Evolutionary conservation across 2,797 vertebrate genomes (phyloP), one percentile per base, ranked within the genome.

Genomic region (Coregonus ussuriensis): DNA sequence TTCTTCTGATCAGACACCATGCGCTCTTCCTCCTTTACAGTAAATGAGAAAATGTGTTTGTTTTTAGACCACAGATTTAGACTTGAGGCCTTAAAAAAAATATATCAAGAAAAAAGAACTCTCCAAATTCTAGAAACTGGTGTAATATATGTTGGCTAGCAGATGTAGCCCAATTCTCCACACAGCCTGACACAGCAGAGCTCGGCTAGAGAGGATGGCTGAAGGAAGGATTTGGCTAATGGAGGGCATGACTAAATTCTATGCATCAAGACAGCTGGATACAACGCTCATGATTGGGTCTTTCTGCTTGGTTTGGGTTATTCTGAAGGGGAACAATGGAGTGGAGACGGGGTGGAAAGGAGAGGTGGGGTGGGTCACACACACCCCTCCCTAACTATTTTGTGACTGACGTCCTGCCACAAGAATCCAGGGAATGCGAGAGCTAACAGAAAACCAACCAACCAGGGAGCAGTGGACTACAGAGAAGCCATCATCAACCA

Each of bases 331-430:
- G 65, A 21, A 66, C 65, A 66, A 31, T 31, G 65, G 25, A 33
- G 7, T 33, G 59, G 65, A 29, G 41, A 47, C 2, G 9, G 9
- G 3, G 41, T 47, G 9, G 41, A 47, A 11, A 47, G 41, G 41
- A 41, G 41, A 56, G 54, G 13, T 14, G 25, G 25, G 63, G 21
- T 25, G 65, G 29, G 25, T 18, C 37, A 70, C 33, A 70, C 68
- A 51, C 68, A 47, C 68, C 31, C 35, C 21, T 63, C 3, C 77
- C 83, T 69, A 72, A 72, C 1, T 25, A 25, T 25, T 25, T 25
- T 25, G 25, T 25, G 66, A 51, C 80, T 81, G 80, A 81, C 76
- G 73, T 81, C 73, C 76, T 75, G 70, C 62, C 73, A 71, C 68
- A 78, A 74, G 76, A 78, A 81, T 81, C 13, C 18, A 31, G 13